phyloP scores from a whole-genome alignment of 2,888 invertebrate genomes.

The Odontomyia ornata region DNA sequence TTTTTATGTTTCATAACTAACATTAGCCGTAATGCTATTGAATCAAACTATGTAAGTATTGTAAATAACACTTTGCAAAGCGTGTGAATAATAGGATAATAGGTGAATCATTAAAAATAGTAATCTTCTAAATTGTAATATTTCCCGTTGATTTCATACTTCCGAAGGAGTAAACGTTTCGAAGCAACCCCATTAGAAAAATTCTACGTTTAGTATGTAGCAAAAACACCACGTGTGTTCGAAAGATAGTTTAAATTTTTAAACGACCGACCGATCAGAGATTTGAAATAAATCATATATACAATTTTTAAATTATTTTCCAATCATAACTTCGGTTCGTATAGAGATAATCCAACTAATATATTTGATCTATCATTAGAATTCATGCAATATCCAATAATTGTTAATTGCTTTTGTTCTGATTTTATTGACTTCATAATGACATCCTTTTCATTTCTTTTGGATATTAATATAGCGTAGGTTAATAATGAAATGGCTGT shows the following conservation, averaged over 20 bases:
- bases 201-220: background rate
- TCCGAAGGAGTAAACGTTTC: background rate
- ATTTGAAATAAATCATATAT: background rate
- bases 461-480: background rate
- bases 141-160: background rate
- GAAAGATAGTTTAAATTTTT: background rate
- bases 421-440: background rate
- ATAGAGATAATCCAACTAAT: too few species aligned
- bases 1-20: background rate
- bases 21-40: background rate
- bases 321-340: background rate
- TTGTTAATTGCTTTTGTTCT: background rate
- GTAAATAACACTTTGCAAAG: background rate
- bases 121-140: background rate
- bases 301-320: background rate
- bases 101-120: background rate
- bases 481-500: conserved; percentile 40
- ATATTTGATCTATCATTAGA: too few species aligned
- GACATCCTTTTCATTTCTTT: background rate
- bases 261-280: background rate
- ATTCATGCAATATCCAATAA: too few species aligned
- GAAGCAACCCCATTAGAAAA: background rate
- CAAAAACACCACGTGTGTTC: conserved; percentile 8
- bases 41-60: background rate
- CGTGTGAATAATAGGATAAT: background rate